Conservation (phyloP, 2,113 vertebrate genomes). For the Clarias batrachus region DNA sequence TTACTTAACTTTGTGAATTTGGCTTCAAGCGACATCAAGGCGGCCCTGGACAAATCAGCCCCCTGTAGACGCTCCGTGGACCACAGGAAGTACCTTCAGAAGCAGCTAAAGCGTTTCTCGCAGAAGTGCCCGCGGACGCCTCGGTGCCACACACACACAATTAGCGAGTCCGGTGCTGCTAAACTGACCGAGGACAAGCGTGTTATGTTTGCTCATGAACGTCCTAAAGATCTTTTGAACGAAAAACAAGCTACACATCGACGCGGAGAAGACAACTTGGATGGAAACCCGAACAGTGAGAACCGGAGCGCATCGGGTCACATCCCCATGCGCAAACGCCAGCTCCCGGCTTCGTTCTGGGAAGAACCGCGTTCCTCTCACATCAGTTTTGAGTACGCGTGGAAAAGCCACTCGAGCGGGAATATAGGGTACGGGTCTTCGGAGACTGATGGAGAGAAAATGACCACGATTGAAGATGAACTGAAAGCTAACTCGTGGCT, state of each 20-base stretch:
- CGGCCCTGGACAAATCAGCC: constrained; percentile 92
- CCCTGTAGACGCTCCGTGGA: constrained; percentile 96
- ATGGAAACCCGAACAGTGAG: constrained; percentile 59
- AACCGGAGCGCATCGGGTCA: constrained; percentile 72
- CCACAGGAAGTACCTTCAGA: constrained; percentile 97
- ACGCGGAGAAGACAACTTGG: constrained; percentile 56
- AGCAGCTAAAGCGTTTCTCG: constrained; percentile 95
- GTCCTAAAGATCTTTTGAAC: constrained; percentile 30
- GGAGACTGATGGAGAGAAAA: constrained; percentile 72
- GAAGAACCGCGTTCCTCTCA: constrained; percentile 84
- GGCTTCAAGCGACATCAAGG: constrained; percentile 98
- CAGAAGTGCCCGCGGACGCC: constrained; percentile 90
- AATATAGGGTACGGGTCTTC: constrained; percentile 50
- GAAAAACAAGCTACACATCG: constrained; percentile 62
- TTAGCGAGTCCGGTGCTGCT: constrained; percentile 64
- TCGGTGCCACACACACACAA: constrained; percentile 76
- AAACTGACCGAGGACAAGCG: constrained; percentile 66
- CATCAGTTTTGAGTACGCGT: constrained; percentile 60
- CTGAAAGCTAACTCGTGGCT: constrained; percentile 54
- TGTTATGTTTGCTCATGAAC: constrained; percentile 42
- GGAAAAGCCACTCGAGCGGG: constrained; percentile 56
- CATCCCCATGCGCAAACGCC: constrained; percentile 95
- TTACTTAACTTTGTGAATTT: constrained; percentile 96
- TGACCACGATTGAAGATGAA: constrained; percentile 62
- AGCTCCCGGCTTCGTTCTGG: constrained; percentile 96